These are phyloP conservation scores for Branchellion lobata DNA, from an alignment of 2,888 invertebrate species.

Conservation along the genomic window DNA sequence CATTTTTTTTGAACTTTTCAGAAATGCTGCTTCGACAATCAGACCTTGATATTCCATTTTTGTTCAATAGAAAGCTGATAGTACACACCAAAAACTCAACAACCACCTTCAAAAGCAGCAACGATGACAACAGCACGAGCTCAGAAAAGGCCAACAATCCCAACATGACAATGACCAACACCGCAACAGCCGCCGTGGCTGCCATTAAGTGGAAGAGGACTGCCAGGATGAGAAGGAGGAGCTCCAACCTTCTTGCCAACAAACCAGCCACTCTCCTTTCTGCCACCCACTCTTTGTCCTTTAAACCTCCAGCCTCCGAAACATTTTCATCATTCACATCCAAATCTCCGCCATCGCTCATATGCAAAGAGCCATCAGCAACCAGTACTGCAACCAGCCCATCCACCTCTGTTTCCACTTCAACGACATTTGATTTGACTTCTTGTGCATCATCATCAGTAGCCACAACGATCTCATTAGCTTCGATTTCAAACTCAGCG, in stretches of 20 bases:
- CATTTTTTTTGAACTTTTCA: too few species aligned
- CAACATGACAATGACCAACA: neutral
- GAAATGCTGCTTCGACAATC: constrained; percentile 7
- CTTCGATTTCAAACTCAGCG: neutral
- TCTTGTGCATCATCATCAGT: too few species aligned
- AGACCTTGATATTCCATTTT: constrained; percentile 7
- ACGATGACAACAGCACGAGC: neutral
- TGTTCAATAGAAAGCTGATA: neutral
- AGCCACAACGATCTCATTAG: neutral
- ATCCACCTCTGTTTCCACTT: too few species aligned
- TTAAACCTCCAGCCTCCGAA: neutral
- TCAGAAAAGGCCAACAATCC: neutral
- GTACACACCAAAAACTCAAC: constrained; percentile 6
- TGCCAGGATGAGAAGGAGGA: neutral
- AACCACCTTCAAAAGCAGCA: neutral
- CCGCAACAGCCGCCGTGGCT: neutral
- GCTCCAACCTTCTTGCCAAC: neutral
- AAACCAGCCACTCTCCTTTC: neutral
- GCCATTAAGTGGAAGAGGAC: neutral
- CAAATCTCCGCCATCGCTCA: neutral
- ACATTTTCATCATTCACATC: neutral
- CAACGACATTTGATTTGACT: too few species aligned
- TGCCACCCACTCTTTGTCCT: neutral
- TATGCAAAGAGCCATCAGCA: neutral
- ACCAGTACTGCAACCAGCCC: neutral